A percentile compares a stretch with the other conserved stretches of the same genome.
phyloP scores from a whole-genome alignment of 2,113 vertebrate genomes.

The Amphiprion percula region DNA sequence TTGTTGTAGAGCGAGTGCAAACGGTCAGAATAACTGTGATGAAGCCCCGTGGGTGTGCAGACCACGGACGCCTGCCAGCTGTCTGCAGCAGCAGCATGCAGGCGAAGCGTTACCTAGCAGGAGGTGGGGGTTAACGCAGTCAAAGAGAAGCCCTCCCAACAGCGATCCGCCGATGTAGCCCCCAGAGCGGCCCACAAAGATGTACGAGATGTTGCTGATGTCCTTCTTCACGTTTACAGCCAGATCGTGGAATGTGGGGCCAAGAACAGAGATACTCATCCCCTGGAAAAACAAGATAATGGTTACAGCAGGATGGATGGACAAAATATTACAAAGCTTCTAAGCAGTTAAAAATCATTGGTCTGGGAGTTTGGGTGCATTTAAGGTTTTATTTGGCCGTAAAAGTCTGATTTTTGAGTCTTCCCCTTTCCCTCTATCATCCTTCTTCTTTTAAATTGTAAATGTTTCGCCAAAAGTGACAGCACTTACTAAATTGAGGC shows the following conservation, averaged over 20 bases:
- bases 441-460: not conserved
- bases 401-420: no score
- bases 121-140: constrained; percentile 87
- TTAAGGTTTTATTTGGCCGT: no score
- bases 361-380: no score
- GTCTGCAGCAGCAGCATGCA: not conserved
- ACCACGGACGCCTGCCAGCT: not conserved
- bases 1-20: no score
- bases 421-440: not conserved
- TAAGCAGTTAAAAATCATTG: no score
- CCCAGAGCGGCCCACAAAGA: constrained; percentile 91
- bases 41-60: no score
- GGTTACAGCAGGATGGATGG: not conserved
- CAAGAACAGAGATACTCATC: constrained; percentile 91
- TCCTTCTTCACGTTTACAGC: constrained; percentile 89
- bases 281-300: constrained; percentile 81
- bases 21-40: no score
- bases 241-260: constrained; percentile 92
- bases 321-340: no score
- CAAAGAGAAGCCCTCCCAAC: constrained; percentile 90
- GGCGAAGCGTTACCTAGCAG: constrained; percentile 86
- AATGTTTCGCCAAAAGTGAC: no score
- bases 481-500: no score
- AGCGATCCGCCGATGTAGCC: constrained; percentile 93
- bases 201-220: constrained; percentile 91